phyloP scores from a whole-genome alignment of 2,113 vertebrate species.

The Leptobrachium ailaonicum region DNA sequence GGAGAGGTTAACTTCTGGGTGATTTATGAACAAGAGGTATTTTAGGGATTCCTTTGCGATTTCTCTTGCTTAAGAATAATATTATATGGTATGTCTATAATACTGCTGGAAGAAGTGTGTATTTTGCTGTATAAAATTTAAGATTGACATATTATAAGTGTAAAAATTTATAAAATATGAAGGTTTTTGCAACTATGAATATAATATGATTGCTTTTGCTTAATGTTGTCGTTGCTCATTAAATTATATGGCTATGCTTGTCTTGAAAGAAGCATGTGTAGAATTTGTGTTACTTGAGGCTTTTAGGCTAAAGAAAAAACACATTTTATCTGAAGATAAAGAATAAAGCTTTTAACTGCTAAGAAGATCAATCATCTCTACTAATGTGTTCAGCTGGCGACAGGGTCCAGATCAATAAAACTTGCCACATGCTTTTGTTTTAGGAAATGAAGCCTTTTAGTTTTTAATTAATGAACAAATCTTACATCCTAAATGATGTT shows the following conservation, averaged over 20 bases:
- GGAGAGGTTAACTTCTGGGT: too few relatives aligned
- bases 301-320: conserved; percentile 6
- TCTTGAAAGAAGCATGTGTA: neutral
- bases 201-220: too few relatives aligned
- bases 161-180: too few relatives aligned
- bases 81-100: too few relatives aligned
- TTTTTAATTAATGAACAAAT: conserved; percentile 77
- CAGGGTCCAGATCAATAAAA: conserved; percentile 73
- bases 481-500: conserved; percentile 71
- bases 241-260: neutral
- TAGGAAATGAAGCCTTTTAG: conserved; percentile 78
- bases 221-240: neutral
- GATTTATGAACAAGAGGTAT: too few relatives aligned
- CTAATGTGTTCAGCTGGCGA: conserved; percentile 75
- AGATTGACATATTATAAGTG: too few relatives aligned
- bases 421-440: conserved; percentile 74
- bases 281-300: neutral
- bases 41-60: too few relatives aligned
- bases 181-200: too few relatives aligned
- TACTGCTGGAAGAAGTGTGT: too few relatives aligned
- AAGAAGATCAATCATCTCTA: conserved; percentile 68
- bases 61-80: too few relatives aligned
- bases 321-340: conserved; percentile 55
- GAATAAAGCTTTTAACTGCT: conserved; percentile 64
- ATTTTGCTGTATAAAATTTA: too few relatives aligned